Percentiles rank a stretch among this genome's conserved stretches.
Evolutionary conservation across 1,140 invertebrate species (phyloP).

Genomic region (Drosophila novamexicana): DNA sequence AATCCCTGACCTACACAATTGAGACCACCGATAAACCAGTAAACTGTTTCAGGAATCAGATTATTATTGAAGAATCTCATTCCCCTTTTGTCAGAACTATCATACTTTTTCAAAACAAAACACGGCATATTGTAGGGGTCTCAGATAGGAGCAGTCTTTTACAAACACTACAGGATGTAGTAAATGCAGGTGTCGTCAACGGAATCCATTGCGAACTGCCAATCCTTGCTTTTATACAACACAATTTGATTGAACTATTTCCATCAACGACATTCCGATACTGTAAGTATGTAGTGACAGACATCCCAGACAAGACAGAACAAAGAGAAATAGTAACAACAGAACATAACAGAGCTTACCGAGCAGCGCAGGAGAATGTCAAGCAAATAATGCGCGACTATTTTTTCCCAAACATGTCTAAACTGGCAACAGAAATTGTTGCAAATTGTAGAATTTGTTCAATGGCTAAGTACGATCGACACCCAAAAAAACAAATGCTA

Average conservation of each 20-base stretch:
- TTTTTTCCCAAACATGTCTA: slow-evolving; percentile 7
- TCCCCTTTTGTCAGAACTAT: slow-evolving; percentile 1
- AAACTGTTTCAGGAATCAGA: slow-evolving; percentile 37
- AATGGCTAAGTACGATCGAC: too few species aligned
- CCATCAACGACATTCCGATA: slow-evolving; percentile 11
- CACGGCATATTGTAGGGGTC: slow-evolving; percentile 8
- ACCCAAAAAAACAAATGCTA: too few species aligned
- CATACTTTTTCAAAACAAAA: slow-evolving; percentile 16
- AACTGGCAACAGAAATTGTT: neutral
- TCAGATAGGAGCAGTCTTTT: neutral
- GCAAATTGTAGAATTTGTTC: slow-evolving; percentile 6
- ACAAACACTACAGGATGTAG: neutral
- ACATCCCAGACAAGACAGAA: neutral
- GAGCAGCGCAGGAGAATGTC: slow-evolving; percentile 10
- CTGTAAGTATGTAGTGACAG: neutral
- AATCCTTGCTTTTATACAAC: neutral
- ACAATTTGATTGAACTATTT: slow-evolving; percentile 4
- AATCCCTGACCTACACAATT: slow-evolving; percentile 1
- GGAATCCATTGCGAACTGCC: slow-evolving; percentile 7
- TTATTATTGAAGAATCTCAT: slow-evolving; percentile 23
- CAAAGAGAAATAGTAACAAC: neutral
- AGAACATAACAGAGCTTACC: slow-evolving; percentile 3
- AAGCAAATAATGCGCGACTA: slow-evolving; percentile 4
- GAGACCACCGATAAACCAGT: slow-evolving; percentile 23
- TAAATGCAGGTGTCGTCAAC: slow-evolving; percentile 6